Evolutionary conservation across 2,113 vertebrate genomes (phyloP).

Genomic region (Burhinus bistriatus): DNA sequence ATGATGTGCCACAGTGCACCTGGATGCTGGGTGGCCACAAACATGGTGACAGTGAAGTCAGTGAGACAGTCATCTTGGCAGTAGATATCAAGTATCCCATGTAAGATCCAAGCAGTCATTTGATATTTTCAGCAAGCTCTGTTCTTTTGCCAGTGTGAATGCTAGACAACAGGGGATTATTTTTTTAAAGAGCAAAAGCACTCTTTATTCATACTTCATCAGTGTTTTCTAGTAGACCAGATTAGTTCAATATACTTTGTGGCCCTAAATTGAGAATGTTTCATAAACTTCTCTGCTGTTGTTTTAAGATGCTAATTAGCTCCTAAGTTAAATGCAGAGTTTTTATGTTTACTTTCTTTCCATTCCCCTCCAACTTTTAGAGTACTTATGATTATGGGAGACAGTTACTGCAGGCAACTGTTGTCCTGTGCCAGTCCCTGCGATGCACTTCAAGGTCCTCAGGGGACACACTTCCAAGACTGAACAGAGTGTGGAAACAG

Average conservation of each 20-base stretch:
- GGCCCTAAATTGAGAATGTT: background rate
- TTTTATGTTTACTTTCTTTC: background rate
- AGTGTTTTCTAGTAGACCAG: background rate
- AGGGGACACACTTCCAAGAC: conserved; percentile 91
- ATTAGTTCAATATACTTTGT: background rate
- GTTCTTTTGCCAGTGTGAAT: background rate
- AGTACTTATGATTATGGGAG: conserved; percentile 97
- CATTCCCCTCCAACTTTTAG: conserved; percentile 63
- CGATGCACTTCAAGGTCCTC: conserved; percentile 94
- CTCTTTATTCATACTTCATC: background rate
- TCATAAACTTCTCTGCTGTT: background rate
- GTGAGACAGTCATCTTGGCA: background rate
- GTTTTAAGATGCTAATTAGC: background rate
- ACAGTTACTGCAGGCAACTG: conserved; percentile 95
- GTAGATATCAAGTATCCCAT: background rate
- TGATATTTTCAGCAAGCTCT: background rate
- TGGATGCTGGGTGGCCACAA: background rate
- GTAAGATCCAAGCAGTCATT: background rate
- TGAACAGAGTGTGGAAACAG: conserved; percentile 98
- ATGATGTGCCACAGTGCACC: background rate
- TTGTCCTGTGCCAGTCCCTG: conserved; percentile 95
- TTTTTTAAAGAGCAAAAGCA: background rate
- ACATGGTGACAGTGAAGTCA: background rate
- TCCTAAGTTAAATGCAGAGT: background rate
- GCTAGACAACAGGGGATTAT: fast-evolving